Base-by-base conservation (phyloP, 2,113 vertebrate genomes). In the Orycteropus afer region DNA sequence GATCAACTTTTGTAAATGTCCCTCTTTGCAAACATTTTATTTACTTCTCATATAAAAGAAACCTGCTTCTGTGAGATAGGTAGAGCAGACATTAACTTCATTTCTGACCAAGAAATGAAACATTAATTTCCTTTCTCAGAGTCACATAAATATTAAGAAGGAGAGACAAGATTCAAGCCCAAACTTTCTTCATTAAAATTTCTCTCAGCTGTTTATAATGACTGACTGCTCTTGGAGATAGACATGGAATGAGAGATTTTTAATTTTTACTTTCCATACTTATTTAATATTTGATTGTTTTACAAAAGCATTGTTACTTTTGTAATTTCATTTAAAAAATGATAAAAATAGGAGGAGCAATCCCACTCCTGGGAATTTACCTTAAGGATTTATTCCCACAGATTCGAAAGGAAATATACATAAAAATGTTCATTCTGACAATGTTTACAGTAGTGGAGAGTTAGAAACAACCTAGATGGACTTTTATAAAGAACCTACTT, bases 231-330 rank as follows among this genome's bases (percentile, higher is more conserved):
- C 17, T 10, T 3, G 5, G 61, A 17, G 53, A 7, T 2, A 45
- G 11, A 6, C 18, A 42, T 3, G 29, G 61, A 34, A 42, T 0
- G 2, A 27, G 18, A 32, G 9, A 2, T 0, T 0, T 86, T 42
- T 32, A 49, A 32, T 57, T 86, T 34, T 57, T 57, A 40, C 37
- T 73, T 34, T 86, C n/a, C 51, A 34, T 86, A 57, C n/a, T 69
- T 69, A 69, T 37, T 10, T 25, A 47, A 67, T 51, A 51, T 85
- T 69, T 51, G 47, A 69, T 40, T 53, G 5, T 23, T 69, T 11
- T 34, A 63, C 61, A 63, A 63, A 27, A 53, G n/a, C 67, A 45
- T 27, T 47, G 11, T 67, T 61, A 49, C 7, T 37, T 80, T 55
- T 45, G 47, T 32, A 67, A 69, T 55, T 45, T 90, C 69, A 23